These are phyloP conservation scores for Heteromyza rotundicornis DNA, from an alignment of 2,888 invertebrate genomes.

Conservation along the genomic window DNA sequence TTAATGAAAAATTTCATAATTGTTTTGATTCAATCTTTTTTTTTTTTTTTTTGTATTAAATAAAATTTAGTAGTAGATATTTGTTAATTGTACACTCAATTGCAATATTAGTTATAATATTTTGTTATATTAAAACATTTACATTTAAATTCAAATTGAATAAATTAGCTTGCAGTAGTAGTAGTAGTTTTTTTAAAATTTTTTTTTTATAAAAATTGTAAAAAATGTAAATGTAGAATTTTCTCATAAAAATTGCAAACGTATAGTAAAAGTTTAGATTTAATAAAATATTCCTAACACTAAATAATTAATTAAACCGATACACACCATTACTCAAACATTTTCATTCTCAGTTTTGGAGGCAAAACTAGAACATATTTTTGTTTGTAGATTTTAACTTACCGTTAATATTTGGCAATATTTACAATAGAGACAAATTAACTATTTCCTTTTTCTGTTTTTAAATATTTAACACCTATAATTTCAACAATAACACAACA, in stretches of 20 bases:
- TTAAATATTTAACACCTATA: neutral
- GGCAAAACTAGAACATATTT: neutral
- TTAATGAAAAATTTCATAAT: slow-evolving; percentile 45
- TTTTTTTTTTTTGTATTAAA: slow-evolving; percentile 9
- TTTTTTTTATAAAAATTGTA: slow-evolving; percentile 4
- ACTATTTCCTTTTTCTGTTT: too few relatives aligned
- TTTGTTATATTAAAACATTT: slow-evolving; percentile 10
- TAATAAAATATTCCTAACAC: neutral
- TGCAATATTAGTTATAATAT: neutral
- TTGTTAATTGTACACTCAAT: slow-evolving; percentile 17
- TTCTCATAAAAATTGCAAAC: slow-evolving; percentile 56
- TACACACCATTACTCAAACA: slow-evolving; percentile 42
- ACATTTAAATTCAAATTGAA: slow-evolving; percentile 35
- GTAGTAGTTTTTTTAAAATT: neutral
- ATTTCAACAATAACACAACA: neutral
- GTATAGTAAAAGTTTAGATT: slow-evolving; percentile 30
- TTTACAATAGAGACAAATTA: neutral
- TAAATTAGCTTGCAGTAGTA: slow-evolving; percentile 53
- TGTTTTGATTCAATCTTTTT: slow-evolving; percentile 9
- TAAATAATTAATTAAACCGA: slow-evolving; percentile 30
- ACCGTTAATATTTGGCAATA: neutral
- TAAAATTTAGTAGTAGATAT: neutral
- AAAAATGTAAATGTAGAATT: slow-evolving; percentile 37
- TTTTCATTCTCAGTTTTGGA: neutral
- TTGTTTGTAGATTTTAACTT: neutral